Percentiles rank a stretch among this genome's conserved stretches.
These are phyloP conservation scores for Copsychus sechellarum DNA, from an alignment of 2,113 vertebrate genomes.

Conservation along the genomic window DNA sequence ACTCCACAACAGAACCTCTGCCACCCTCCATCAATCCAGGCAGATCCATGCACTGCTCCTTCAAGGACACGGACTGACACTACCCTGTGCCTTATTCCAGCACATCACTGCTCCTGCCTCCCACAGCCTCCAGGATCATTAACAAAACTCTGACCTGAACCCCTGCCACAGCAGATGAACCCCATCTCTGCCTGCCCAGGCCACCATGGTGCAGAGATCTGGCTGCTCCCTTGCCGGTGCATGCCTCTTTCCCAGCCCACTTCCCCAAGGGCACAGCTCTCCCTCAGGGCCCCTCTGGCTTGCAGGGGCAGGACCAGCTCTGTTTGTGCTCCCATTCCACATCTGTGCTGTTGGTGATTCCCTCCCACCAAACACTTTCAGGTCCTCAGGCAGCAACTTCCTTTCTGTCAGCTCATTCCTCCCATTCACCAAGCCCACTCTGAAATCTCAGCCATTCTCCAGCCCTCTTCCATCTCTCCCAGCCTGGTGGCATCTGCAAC, in stretches of 20 bases:
- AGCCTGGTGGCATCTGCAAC: not conserved
- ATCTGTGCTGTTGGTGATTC: not conserved
- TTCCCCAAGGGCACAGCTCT: not conserved
- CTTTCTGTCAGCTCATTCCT: not conserved
- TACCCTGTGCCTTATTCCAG: not conserved
- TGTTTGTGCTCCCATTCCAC: not conserved
- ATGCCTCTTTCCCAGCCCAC: not conserved
- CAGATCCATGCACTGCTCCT: not conserved
- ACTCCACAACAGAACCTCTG: not conserved
- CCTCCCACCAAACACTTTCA: not conserved
- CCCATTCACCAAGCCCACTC: not conserved
- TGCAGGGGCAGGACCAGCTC: not conserved
- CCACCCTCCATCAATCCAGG: constrained; percentile 28
- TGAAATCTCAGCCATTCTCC: not conserved
- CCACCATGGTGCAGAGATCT: not conserved
- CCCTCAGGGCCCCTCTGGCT: not conserved
- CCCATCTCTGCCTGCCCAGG: not conserved
- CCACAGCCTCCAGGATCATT: not conserved
- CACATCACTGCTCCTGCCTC: not conserved
- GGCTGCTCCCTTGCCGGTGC: not conserved
- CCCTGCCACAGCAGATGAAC: not conserved
- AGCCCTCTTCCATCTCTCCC: not conserved
- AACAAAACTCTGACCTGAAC: not conserved
- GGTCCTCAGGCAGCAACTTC: not conserved
- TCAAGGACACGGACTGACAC: not conserved